Evolutionary conservation across 2,797 vertebrate genomes (phyloP).

Genomic region (Cheirogaleus major): DNA sequence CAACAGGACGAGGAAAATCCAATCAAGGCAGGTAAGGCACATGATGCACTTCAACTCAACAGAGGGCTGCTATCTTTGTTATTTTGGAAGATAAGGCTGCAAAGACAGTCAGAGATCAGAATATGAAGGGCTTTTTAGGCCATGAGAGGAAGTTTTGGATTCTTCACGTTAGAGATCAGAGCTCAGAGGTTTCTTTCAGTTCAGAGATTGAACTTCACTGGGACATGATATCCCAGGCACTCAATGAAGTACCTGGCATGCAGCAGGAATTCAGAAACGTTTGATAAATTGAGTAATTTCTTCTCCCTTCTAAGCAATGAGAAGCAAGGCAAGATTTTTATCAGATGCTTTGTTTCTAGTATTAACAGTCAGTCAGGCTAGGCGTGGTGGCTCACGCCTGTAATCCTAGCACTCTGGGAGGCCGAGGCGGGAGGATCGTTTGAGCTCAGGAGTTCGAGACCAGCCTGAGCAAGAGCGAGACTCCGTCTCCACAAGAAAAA

Average conservation of each 20-base stretch:
- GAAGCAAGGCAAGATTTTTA: conserved; percentile 11
- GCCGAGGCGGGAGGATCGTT: too few species aligned
- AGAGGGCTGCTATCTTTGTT: neutral
- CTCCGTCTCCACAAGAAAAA: too few species aligned
- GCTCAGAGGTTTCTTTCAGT: neutral
- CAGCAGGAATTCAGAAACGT: conserved; percentile 11
- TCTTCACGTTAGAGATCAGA: neutral
- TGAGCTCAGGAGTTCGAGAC: too few species aligned
- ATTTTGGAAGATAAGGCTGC: neutral
- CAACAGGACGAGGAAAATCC: neutral
- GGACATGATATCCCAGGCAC: neutral
- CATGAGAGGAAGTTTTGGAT: neutral
- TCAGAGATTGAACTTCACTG: neutral
- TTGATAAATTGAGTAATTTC: neutral
- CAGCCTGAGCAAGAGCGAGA: too few species aligned
- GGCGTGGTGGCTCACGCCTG: too few species aligned
- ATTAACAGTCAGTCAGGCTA: neutral
- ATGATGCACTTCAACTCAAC: neutral
- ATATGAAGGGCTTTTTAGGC: neutral
- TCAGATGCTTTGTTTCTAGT: neutral
- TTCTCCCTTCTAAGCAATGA: neutral
- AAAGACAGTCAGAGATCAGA: neutral
- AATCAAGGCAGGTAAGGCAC: neutral
- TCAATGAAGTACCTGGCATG: neutral
- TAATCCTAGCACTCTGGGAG: too few species aligned